Conservation (phyloP, 64 coral and sea anemone species). For the Montipora sp. region DNA sequence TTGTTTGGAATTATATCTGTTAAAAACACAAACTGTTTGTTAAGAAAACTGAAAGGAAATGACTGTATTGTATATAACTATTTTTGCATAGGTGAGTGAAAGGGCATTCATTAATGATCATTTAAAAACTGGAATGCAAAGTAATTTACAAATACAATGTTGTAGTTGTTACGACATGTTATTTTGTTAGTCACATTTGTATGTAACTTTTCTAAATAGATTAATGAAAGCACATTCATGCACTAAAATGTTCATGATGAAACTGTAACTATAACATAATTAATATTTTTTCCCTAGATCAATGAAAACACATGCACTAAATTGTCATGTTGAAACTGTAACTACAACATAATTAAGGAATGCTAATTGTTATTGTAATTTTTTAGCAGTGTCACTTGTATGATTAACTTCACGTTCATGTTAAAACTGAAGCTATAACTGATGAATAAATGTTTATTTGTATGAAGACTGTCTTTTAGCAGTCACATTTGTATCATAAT, state of each 20-base stretch:
- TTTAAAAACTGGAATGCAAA: not conserved
- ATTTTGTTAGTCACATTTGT: no score
- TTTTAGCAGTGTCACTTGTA: slow-evolving; percentile 49
- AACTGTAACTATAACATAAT: no score
- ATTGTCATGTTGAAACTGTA: no score
- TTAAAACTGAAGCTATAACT: slow-evolving; percentile 45
- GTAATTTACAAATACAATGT: no score
- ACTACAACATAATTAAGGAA: no score
- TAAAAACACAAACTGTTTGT: slow-evolving; percentile 53
- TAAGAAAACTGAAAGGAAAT: slow-evolving; percentile 43
- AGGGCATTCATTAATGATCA: slow-evolving; percentile 19
- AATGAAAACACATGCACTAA: no score
- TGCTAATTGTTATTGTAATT: not conserved
- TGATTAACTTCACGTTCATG: slow-evolving; percentile 24
- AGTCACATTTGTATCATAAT: slow-evolving; percentile 45
- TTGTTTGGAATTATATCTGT: slow-evolving; percentile 26
- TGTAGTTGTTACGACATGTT: no score
- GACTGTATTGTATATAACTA: slow-evolving; percentile 42
- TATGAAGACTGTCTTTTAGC: slow-evolving; percentile 25
- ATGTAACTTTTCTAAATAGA: no score
- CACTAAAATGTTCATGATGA: no score
- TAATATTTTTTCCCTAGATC: no score
- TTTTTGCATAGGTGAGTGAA: slow-evolving; percentile 47
- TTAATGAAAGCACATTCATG: no score
- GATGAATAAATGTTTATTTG: slow-evolving; percentile 28